Percentiles rank a stretch among this genome's conserved stretches.
Conservation (phyloP, 2,797 vertebrate genomes). For the Stomatorhinus walkeri region DNA sequence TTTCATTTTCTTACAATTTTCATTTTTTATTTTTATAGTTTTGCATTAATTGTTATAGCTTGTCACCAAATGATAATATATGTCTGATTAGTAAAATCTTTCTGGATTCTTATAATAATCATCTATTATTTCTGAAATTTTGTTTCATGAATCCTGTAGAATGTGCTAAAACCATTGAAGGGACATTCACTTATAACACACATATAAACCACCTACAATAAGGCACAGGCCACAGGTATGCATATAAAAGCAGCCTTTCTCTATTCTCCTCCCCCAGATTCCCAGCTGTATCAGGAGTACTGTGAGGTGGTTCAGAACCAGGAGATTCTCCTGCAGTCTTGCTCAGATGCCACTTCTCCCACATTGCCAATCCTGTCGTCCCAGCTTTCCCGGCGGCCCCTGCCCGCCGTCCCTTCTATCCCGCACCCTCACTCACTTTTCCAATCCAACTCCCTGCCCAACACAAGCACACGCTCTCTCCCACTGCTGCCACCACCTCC, state of each 20-base stretch:
- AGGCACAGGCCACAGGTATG: background rate
- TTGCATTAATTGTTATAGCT: background rate
- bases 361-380: constrained; percentile 47
- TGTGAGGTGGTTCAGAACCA: constrained; percentile 78
- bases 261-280: constrained; percentile 42
- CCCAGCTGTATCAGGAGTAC: constrained; percentile 77
- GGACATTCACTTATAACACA: background rate
- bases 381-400: constrained; percentile 48
- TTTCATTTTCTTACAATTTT: background rate
- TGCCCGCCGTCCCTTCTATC: constrained; percentile 50
- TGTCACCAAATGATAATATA: background rate
- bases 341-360: constrained; percentile 52
- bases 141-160: background rate
- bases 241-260: constrained; percentile 37
- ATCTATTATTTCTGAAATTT: background rate
- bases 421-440: constrained; percentile 42
- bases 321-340: constrained; percentile 86
- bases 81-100: background rate
- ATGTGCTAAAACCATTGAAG: background rate
- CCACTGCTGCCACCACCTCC: constrained; percentile 32
- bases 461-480: constrained; percentile 39
- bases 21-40: background rate
- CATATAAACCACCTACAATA: background rate
- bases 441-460: constrained; percentile 32
- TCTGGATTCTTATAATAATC: background rate